These are phyloP conservation scores for Struthidea cinerea DNA, from an alignment of 2,113 vertebrate genomes.

Conservation along the genomic window DNA sequence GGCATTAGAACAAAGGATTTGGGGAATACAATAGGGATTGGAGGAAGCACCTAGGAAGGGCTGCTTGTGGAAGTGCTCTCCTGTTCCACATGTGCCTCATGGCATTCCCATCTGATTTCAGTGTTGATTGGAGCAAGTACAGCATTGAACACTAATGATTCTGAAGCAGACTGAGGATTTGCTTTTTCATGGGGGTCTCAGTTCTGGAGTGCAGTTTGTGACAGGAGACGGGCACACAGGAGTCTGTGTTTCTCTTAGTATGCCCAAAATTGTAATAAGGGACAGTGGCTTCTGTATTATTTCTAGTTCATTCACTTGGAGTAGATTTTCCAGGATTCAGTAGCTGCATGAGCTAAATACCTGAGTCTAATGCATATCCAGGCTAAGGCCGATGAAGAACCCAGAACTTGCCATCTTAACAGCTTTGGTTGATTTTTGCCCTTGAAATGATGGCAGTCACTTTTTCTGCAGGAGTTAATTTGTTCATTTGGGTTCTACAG, in stretches of 20 bases:
- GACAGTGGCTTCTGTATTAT: neutral
- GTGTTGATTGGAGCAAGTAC: neutral
- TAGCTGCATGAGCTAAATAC: neutral
- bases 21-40: neutral
- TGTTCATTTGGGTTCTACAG: neutral
- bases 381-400: neutral
- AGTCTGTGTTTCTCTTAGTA: neutral
- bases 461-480: neutral
- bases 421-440: neutral
- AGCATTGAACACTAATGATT: neutral
- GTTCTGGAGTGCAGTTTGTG: neutral
- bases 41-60: neutral
- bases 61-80: neutral
- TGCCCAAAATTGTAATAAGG: neutral
- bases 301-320: neutral
- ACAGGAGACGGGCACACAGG: neutral
- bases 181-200: neutral
- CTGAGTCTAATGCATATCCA: neutral
- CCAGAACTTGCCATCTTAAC: neutral
- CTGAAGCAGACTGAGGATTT: neutral
- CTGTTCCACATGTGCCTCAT: neutral
- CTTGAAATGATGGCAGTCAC: neutral
- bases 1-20: conserved; percentile 34
- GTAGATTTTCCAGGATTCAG: neutral
- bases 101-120: neutral